Conservation (phyloP, 2,113 vertebrate genomes). For the Pipa parva region DNA sequence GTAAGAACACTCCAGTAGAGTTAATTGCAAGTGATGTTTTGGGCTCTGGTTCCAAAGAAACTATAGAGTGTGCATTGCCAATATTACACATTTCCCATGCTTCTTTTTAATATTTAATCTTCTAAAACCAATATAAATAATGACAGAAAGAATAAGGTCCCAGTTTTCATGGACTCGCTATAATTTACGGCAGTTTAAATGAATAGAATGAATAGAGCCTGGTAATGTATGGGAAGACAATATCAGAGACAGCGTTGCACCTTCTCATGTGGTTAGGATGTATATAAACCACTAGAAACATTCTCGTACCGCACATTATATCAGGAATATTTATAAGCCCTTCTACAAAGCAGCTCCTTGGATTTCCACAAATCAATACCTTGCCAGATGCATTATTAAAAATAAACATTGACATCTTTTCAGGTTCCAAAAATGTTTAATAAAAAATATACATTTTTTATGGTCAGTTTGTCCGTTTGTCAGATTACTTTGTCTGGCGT, state of each 20-base stretch:
- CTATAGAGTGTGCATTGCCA: no score
- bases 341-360: background rate
- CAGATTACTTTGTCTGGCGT: background rate
- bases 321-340: background rate
- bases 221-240: background rate
- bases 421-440: constrained; percentile 17
- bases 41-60: no score
- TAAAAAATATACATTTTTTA: constrained; percentile 16
- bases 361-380: background rate
- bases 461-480: constrained; percentile 17
- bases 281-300: background rate
- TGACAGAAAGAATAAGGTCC: no score
- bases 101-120: no score
- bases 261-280: background rate
- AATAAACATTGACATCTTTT: constrained; percentile 17
- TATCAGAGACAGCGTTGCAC: background rate
- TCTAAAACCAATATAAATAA: no score
- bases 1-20: no score
- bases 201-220: background rate
- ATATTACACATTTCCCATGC: no score
- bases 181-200: background rate
- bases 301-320: background rate
- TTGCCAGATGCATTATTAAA: constrained; percentile 24
- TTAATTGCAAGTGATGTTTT: no score
- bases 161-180: no score